Conservation (phyloP, 2,797 vertebrate genomes). For the Rhinophrynus dorsalis region DNA sequence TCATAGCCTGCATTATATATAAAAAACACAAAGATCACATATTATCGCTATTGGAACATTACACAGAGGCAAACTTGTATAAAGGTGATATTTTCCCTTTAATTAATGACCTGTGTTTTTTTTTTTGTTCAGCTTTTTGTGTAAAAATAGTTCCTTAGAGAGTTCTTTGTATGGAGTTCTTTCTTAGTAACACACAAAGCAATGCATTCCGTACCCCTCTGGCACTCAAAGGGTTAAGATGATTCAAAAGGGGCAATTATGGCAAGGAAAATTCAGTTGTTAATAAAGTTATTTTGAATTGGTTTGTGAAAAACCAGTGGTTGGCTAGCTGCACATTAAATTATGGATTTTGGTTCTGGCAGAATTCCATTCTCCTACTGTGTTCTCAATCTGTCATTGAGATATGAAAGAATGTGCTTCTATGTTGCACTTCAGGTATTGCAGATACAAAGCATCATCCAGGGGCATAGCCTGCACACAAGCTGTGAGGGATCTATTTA, state of each 20-base stretch:
- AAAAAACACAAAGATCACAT: no score
- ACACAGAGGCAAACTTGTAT: no score
- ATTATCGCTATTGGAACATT: no score
- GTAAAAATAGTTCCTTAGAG: no score
- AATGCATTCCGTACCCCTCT: neutral
- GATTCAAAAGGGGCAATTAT: neutral
- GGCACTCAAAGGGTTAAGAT: no score
- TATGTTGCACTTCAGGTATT: neutral
- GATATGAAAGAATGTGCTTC: constrained; percentile 50
- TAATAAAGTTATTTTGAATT: constrained; percentile 50
- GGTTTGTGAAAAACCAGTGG: constrained; percentile 54
- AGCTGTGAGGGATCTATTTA: neutral
- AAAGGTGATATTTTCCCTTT: no score
- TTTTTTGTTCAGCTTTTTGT: neutral
- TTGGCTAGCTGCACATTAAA: constrained; percentile 54
- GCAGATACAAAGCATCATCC: neutral
- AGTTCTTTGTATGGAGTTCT: no score
- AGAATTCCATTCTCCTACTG: constrained; percentile 52
- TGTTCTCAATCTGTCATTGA: constrained; percentile 49
- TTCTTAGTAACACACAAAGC: no score
- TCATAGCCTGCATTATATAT: no score
- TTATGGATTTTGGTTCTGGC: constrained; percentile 48
- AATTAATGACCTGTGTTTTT: no score
- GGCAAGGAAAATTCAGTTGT: constrained; percentile 48
- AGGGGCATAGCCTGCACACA: neutral